Base-by-base conservation (phyloP, 2,888 invertebrate genomes). In the Phasia obesa region DNA sequence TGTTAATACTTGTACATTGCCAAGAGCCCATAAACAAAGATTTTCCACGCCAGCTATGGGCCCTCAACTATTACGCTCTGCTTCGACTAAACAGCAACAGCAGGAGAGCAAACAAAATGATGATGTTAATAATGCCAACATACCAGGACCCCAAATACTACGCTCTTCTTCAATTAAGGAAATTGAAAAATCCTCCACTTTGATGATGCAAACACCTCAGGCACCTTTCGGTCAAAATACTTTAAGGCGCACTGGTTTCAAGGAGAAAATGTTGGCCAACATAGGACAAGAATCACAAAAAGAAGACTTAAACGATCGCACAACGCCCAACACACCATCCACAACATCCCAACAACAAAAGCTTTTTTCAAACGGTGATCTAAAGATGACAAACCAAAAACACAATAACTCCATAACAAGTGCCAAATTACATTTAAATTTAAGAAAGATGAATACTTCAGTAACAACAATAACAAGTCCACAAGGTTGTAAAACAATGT, bases 201-300 rank as follows among this genome's bases (percentile, higher is more conserved):
- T n/a, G n/a, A n/a, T n/a, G n/a, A 11, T 11, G 11, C 7, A 0
- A 6, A 0, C 13, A 2, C 9, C 82, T 64, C 27, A 74, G 44
- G 81, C 81, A 31, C 88, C 88, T 3, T 93, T 93, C 86, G 92
- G 92, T 0, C 93, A 93, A 84, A 89, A 89, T 11, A 92, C 91
- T 2, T 86, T 93, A 74, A 89, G 92, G n/a, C 89, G 92, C 81
- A 93, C 93, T 0, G 93, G 93, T 6, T 87, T 90, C 25, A 91
- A 91, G 78, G 91, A 92, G 70, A 91, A 90, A 85, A 91, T 91
- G 70, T 77, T 91, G 64, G 90, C 89, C 65, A 85, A 84, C 44
- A 87, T 89, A 78, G 88, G 87, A 47, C 79, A 84, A 64, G 86
- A 88, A 9, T 84, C 65, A 11, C 49, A 81, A 44, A 79, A 76